phyloP scores from a whole-genome alignment of 2,888 invertebrate genomes.

The Gari tellinella region DNA sequence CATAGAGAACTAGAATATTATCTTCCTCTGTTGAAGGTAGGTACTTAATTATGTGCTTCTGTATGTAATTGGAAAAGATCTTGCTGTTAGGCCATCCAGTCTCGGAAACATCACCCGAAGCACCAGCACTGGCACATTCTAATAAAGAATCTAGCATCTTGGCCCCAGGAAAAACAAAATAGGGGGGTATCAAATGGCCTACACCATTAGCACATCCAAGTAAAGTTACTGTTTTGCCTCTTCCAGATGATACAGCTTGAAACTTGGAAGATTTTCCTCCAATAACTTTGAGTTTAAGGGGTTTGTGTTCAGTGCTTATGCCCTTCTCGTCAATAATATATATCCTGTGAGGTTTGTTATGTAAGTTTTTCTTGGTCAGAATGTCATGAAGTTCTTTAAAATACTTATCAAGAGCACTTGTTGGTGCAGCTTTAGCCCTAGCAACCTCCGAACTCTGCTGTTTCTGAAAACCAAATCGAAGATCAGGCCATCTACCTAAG shows the following conservation, averaged over 20 bases:
- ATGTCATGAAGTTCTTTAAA: conserved; percentile 29
- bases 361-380: conserved; percentile 26
- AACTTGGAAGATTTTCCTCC: conserved; percentile 5
- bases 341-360: conserved; percentile 31
- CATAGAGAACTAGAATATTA: conserved; percentile 43
- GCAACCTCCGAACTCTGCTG: background rate
- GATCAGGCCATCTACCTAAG: conserved; percentile 6
- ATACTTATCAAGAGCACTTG: conserved; percentile 28
- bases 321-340: conserved; percentile 50
- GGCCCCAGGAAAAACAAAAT: conserved; percentile 30
- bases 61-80: conserved; percentile 27
- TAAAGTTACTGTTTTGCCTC: conserved; percentile 16
- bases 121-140: conserved; percentile 35
- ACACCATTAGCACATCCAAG: conserved; percentile 36
- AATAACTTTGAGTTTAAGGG: conserved; percentile 33
- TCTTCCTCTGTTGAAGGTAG: conserved; percentile 9
- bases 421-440: conserved; percentile 26
- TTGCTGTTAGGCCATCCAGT: conserved; percentile 40
- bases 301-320: conserved; percentile 22
- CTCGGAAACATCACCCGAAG: conserved; percentile 9
- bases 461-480: background rate
- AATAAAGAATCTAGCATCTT: conserved; percentile 20
- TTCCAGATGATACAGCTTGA: conserved; percentile 36
- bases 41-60: conserved; percentile 38
- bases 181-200: conserved; percentile 27